phyloP scores from a whole-genome alignment of 2,113 vertebrate genomes.

The Martes martes region DNA sequence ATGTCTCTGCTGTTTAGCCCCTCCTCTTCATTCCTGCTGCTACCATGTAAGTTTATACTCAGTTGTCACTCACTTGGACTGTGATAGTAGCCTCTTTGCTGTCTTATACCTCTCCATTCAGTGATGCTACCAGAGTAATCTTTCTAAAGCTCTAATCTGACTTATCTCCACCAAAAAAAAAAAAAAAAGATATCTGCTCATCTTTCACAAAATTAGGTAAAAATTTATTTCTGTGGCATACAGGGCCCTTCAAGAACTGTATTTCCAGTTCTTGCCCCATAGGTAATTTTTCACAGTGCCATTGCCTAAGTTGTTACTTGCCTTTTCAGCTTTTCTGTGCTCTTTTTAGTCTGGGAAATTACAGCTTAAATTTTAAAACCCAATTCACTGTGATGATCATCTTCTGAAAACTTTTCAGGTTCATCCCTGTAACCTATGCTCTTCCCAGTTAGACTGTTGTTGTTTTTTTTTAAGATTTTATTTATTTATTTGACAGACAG shows the following conservation, averaged over 20 bases:
- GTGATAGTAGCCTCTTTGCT: not conserved
- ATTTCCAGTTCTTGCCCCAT: not conserved
- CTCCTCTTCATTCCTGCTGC: not conserved
- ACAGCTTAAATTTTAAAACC: not conserved
- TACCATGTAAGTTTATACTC: not conserved
- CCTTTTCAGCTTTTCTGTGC: not conserved
- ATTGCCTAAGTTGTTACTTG: not conserved
- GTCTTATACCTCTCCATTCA: not conserved
- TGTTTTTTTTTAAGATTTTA: no score
- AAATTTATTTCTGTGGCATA: not conserved
- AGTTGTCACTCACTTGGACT: not conserved
- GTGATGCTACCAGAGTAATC: not conserved
- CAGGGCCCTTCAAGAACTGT: not conserved
- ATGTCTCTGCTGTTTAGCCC: not conserved
- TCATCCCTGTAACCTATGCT: no score
- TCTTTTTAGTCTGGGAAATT: not conserved
- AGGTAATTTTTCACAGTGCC: not conserved
- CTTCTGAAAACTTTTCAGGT: no score
- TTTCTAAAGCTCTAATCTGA: not conserved
- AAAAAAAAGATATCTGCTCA: not conserved
- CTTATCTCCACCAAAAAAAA: not conserved
- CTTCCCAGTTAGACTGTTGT: no score
- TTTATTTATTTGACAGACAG: no score
- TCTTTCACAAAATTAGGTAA: not conserved
- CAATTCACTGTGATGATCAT: no score